Percentiles rank a stretch among this genome's conserved stretches.
phyloP scores from a whole-genome alignment of 2,113 vertebrate species.

The Hippoglossus stenolepis region DNA sequence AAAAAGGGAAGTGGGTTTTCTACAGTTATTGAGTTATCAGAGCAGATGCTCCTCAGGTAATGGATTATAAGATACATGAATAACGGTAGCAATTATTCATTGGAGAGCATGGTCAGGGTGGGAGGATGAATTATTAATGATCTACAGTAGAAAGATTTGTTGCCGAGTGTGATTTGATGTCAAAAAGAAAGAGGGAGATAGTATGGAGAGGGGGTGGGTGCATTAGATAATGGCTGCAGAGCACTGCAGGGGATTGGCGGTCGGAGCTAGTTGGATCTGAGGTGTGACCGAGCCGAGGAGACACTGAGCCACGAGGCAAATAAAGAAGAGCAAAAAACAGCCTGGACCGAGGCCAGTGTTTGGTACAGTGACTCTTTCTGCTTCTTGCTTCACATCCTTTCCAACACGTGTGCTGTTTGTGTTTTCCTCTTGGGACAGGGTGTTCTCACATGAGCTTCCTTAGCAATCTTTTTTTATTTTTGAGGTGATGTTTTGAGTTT shows the following conservation, averaged over 20 bases:
- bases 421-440: constrained; percentile 40
- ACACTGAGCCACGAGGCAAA: constrained; percentile 26
- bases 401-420: constrained; percentile 51
- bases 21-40: constrained; percentile 39
- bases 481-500: constrained; percentile 54
- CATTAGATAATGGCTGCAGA: constrained; percentile 28
- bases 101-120: constrained; percentile 7
- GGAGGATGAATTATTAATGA: constrained; percentile 56
- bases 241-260: constrained; percentile 8
- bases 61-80: constrained; percentile 59
- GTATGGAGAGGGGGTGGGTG: not conserved
- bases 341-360: constrained; percentile 41
- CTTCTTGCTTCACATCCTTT: constrained; percentile 53
- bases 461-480: constrained; percentile 17
- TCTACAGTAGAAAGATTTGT: constrained; percentile 51
- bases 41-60: constrained; percentile 56
- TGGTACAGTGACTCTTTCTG: constrained; percentile 37
- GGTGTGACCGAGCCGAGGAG: constrained; percentile 46
- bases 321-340: constrained; percentile 16
- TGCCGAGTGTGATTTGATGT: constrained; percentile 54
- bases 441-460: constrained; percentile 26
- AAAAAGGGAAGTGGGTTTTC: constrained; percentile 5
- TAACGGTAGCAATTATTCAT: constrained; percentile 66
- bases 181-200: constrained; percentile 28
- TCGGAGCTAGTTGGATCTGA: constrained; percentile 23